These are phyloP conservation scores for Erythrolamprus reginae DNA, from an alignment of 2,113 vertebrate species.

Conservation along the genomic window DNA sequence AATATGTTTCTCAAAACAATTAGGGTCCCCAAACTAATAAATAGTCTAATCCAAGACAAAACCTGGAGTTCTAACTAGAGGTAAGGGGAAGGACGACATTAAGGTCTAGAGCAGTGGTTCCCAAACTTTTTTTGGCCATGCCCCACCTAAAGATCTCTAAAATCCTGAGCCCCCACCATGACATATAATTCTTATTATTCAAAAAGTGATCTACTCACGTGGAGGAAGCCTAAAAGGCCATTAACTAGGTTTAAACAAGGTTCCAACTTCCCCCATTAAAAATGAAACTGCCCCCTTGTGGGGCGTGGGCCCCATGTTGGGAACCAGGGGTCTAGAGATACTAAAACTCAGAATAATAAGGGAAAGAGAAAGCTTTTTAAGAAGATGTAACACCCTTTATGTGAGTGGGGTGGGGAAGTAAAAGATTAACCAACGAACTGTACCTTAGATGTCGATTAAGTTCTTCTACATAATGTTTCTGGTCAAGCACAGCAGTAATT, in stretches of 20 bases:
- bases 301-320: no score
- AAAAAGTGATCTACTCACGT: no score
- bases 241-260: no score
- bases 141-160: no score
- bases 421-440: not conserved
- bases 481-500: conserved; percentile 92
- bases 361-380: not conserved
- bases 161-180: no score
- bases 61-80: not conserved
- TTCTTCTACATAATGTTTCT: conserved; percentile 98
- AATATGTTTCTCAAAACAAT: not conserved
- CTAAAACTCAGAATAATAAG: not conserved
- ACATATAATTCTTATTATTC: no score
- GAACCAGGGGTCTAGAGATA: not conserved
- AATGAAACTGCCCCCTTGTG: no score
- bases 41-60: not conserved
- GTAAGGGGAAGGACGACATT: not conserved
- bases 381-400: not conserved
- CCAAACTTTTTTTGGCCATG: no score
- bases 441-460: conserved; percentile 91
- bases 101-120: no score
- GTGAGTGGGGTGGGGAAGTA: not conserved
- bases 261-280: no score
- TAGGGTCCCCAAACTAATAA: not conserved
- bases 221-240: no score